Base-by-base conservation (phyloP, 2,797 vertebrate genomes). In the Syngnathus acus region DNA sequence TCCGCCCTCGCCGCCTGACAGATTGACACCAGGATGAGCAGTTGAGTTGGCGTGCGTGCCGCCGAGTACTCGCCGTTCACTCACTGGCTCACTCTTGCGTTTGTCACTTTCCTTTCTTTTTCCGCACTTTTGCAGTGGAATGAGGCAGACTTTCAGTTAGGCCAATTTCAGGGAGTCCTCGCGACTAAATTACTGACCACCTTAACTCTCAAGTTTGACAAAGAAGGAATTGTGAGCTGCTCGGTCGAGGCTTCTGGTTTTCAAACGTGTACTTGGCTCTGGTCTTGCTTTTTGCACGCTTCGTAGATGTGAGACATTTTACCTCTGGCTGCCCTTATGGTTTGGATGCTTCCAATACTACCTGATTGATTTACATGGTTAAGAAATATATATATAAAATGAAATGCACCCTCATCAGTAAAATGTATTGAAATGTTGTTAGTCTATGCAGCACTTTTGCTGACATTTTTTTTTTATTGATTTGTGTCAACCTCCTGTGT, bases 1-100 rank as follows among this genome's bases (percentile, higher is more conserved):
- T 86, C 74, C 65, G 60, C 71, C 65, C 59, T 71, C 68, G 61
- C 72, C 65, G 50, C 50, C 50, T 80, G 82, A 85, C 82, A 84
- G 73, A 68, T 81, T 80, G 80, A 82, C 76, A 73, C 73, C 58
- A 69, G 45, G 55, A 40, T 26, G 59, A 65, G 71, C 72, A 65
- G 59, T 67, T 42, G 13, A 59, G 38, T 9, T 50, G 19, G 68
- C 47, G n/a, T 9, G 10, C 50, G 50, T 9, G 50, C 50, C 50
- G n/a, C 50, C 17, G n/a, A 51, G 50, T 21, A 14, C n/a, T 51
- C 50, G 19, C 48, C 48, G 48, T 8, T 50, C 45, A 48, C 62
- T 73, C 61, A 16, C 58, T 72, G 39, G 65, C 66, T 63, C 67
- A 21, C 67, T 72, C 69, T 19, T 37, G 54, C 32, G 3, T 70